Percentiles rank a stretch among this genome's conserved stretches.
Conservation (phyloP, 2,888 invertebrate species). For the Dorcus hopei region DNA sequence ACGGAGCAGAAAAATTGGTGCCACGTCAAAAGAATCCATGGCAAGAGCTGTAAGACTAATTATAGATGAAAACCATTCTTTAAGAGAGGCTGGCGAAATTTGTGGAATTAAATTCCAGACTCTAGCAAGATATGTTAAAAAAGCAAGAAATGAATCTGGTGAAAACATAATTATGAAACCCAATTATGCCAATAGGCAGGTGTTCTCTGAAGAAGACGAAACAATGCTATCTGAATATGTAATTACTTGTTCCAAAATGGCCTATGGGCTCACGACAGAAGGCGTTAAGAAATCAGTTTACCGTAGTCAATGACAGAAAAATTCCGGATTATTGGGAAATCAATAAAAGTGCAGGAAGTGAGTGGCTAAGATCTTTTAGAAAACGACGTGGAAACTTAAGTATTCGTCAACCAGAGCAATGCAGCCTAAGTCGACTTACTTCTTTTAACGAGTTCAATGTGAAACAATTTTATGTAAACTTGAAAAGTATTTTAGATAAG, state of each 20-base stretch:
- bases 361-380: conserved; percentile 8
- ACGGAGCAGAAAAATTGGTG: background rate
- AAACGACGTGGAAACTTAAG: conserved; percentile 6
- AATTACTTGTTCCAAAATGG: conserved; percentile 9
- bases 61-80: conserved; percentile 9
- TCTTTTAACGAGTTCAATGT: conserved; percentile 1
- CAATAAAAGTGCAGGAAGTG: conserved; percentile 13
- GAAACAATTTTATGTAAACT: background rate
- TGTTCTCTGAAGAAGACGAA: conserved; percentile 9
- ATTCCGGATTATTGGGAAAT: conserved; percentile 17
- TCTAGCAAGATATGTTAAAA: conserved; percentile 5
- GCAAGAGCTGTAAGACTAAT: conserved; percentile 5
- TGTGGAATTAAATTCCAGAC: conserved; percentile 8
- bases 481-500: background rate
- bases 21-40: conserved; percentile 2
- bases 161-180: conserved; percentile 4
- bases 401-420: conserved; percentile 6
- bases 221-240: conserved; percentile 2
- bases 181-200: conserved; percentile 7
- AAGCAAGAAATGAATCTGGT: background rate
- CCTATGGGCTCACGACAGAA: conserved; percentile 10
- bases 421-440: conserved; percentile 1
- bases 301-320: conserved; percentile 17
- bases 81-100: conserved; percentile 5
- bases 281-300: conserved; percentile 18